Evolutionary conservation across 2,113 vertebrate species (phyloP), one percentile per base, ranked within the genome.

Genomic region (Anser cygnoides): DNA sequence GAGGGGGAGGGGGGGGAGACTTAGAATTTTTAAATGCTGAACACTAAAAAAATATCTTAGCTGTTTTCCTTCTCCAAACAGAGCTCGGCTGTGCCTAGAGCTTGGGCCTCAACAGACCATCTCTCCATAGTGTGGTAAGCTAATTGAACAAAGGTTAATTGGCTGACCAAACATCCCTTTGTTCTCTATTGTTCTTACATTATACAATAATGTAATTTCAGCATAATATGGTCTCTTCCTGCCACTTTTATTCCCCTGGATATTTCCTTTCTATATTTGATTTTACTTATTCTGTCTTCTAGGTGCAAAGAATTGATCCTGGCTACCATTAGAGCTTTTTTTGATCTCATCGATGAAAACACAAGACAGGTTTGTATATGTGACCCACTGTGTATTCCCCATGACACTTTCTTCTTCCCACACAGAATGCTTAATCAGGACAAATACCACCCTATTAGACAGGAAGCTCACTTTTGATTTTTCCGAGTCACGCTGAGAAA

Each of bases 291-390:
- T 72, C 73, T 93, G 20, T 90, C 55, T 87, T 91, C 3, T 90
- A 99, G 99, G 99, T 99, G 99, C 97, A 99, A 99, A 96, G 99
- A 99, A 92, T 98, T 99, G 55, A 98, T 99, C 57, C 97, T 99
- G 65, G 98, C 99, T 58, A 99, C 99, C 6, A 85, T 99, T 65
- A 98, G 99, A 94, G 98, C 99, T 5, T 98, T 99, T 90, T 99
- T 99, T 71, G 99, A 99, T 96, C 99, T 99, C 70, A 98, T 99
- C 85, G 98, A 99, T 92, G 98, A 98, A 74, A 98, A 99, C 78
- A 99, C 99, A 43, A 98, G 98, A 95, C 99, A 99, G 98, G 99
- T 99, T 95, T 93, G 98, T 97, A 91, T 44, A 41, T 68, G 6
- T 70, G 41, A 20, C 87, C 16, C 84, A 26, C 21, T 88, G 33